Evolutionary conservation across 37 sponge, comb jelly and placozoan genomes (phyloP).

Genomic region (Halichondria panicea): DNA sequence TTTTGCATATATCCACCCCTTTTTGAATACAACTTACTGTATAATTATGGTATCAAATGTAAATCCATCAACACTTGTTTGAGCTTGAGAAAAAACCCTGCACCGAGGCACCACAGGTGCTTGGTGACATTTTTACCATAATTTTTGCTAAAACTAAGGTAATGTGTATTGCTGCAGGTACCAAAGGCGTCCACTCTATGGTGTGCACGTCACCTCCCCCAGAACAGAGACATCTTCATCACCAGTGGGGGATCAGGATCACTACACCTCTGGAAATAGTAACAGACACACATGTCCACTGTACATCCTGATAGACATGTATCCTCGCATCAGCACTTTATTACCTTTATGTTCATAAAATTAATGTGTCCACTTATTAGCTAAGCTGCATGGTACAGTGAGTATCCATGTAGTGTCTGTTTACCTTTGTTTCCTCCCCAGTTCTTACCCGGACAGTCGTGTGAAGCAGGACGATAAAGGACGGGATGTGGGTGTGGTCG

Average conservation of each 20-base stretch:
- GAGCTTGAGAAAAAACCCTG: too few relatives aligned
- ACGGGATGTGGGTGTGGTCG: conserved; percentile 79
- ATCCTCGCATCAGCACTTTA: neutral
- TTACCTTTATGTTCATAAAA: neutral
- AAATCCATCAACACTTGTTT: too few relatives aligned
- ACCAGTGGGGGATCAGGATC: conserved; percentile 90
- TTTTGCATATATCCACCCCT: too few relatives aligned
- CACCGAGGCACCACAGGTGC: too few relatives aligned
- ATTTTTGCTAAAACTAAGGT: neutral
- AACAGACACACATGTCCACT: conserved; percentile 27
- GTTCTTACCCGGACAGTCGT: conserved; percentile 86
- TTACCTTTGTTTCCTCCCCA: conserved; percentile 18
- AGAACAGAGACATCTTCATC: conserved; percentile 96
- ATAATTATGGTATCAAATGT: too few relatives aligned
- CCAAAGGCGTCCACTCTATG: conserved; percentile 89
- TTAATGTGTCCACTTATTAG: neutral
- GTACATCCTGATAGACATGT: neutral
- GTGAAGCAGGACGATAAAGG: conserved; percentile 66
- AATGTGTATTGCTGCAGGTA: conserved; percentile 43
- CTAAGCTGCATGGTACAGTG: neutral
- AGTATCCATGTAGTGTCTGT: neutral
- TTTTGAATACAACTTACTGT: too few relatives aligned
- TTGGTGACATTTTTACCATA: too few relatives aligned
- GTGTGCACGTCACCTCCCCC: conserved; percentile 94
- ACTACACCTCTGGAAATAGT: conserved; percentile 98